A percentile compares a stretch with the other conserved stretches of the same genome.
Evolutionary conservation across 2,113 vertebrate species (phyloP).

Genomic region (Sisor rabdophorus): DNA sequence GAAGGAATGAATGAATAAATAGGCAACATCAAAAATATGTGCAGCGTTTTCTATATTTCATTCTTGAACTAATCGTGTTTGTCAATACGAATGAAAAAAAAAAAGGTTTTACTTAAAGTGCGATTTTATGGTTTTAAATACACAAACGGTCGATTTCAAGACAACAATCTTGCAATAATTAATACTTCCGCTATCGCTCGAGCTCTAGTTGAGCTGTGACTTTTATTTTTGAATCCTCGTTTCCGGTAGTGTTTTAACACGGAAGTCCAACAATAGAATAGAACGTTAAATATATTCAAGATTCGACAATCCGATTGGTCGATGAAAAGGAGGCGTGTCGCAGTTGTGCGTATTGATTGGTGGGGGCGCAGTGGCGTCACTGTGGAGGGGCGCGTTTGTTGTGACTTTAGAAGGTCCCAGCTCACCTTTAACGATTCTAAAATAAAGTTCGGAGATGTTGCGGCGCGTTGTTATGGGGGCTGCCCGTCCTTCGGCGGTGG

Average conservation of each 20-base stretch:
- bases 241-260: neutral
- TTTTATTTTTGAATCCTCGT: constrained; percentile 7
- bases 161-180: no score
- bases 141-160: no score
- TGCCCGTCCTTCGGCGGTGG: neutral
- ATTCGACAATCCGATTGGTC: neutral
- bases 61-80: no score
- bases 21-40: no score
- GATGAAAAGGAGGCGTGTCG: constrained; percentile 6
- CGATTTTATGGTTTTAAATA: no score
- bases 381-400: neutral
- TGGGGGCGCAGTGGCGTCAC: neutral
- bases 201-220: neutral
- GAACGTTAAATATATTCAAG: neutral
- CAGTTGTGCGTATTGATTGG: constrained; percentile 26
- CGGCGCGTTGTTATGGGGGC: neutral
- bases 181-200: no score
- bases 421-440: neutral
- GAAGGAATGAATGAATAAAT: no score
- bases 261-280: neutral
- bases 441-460: neutral
- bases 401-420: neutral
- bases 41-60: no score
- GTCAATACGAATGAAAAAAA: no score
- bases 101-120: no score